Evolutionary conservation across 2,888 invertebrate species (phyloP).

Genomic region (Apamea crenata): DNA sequence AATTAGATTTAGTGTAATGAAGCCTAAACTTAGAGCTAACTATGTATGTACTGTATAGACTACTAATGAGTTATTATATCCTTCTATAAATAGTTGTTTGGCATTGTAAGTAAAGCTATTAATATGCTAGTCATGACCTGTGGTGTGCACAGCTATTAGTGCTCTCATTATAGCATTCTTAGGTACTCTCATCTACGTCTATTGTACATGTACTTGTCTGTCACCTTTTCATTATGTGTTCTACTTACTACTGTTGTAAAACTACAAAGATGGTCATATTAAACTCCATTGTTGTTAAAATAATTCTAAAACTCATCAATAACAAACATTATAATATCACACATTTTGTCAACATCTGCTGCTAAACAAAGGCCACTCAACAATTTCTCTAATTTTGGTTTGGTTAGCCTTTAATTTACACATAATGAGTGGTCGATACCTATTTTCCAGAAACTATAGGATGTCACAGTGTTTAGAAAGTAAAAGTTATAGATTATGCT

Average conservation of each 20-base stretch:
- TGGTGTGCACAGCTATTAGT: constrained; percentile 9
- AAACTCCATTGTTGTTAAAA: not conserved
- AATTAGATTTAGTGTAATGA: constrained; percentile 1
- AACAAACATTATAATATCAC: not conserved
- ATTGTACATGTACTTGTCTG: constrained; percentile 2
- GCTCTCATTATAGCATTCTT: constrained; percentile 23
- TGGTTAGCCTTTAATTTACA: not conserved
- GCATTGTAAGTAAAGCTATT: constrained; percentile 49
- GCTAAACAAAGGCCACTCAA: not conserved
- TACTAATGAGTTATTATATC: constrained; percentile 39
- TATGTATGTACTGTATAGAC: not conserved
- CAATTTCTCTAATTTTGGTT: not conserved
- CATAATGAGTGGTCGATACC: not conserved
- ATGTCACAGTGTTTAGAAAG: not conserved
- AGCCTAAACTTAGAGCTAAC: not conserved
- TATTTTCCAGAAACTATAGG: not conserved
- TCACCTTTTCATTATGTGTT: not conserved
- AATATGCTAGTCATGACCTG: constrained; percentile 47
- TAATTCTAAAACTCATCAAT: not conserved
- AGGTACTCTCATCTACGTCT: not conserved
- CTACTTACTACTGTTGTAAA: not conserved
- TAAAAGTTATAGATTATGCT: not conserved
- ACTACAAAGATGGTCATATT: not conserved
- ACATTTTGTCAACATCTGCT: not conserved
- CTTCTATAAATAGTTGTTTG: constrained; percentile 29